phyloP scores from a whole-genome alignment of 2,888 invertebrate genomes.

The Allophyes oxyacanthae region DNA sequence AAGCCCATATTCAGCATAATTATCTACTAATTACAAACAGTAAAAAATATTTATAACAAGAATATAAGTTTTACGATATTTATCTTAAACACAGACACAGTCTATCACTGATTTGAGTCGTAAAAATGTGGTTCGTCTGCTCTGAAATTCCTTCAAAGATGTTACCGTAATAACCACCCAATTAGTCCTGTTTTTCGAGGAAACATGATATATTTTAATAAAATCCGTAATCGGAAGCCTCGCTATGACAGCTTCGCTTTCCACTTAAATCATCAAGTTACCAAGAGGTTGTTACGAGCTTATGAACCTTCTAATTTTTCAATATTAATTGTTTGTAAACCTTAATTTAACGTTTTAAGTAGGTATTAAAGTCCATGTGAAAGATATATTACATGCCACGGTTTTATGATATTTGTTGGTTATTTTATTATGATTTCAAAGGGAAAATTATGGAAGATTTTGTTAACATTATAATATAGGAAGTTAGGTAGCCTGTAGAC shows the following conservation, averaged over 20 bases:
- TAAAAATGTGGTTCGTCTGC: constrained; percentile 6
- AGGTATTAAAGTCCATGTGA: too few species aligned
- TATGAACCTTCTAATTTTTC: background rate
- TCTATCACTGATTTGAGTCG: background rate
- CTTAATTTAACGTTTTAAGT: background rate
- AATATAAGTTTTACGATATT: too few species aligned
- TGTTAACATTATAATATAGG: too few species aligned
- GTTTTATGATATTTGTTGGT: background rate
- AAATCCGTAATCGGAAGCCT: constrained; percentile 8
- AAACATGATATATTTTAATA: constrained; percentile 26
- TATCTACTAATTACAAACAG: too few species aligned
- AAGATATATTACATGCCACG: too few species aligned
- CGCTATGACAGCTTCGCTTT: constrained; percentile 11
- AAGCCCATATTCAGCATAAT: too few species aligned
- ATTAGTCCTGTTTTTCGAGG: constrained; percentile 19
- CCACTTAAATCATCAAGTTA: constrained; percentile 2
- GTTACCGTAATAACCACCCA: constrained; percentile 11
- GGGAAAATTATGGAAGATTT: too few species aligned
- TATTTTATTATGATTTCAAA: background rate
- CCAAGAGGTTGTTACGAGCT: background rate
- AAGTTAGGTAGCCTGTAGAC: too few species aligned
- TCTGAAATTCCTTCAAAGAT: background rate
- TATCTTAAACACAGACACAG: too few species aligned
- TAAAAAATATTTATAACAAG: too few species aligned
- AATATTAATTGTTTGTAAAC: background rate